Base-by-base conservation (phyloP, 2,888 invertebrate species). In the Ichneumoninae sp. region DNA sequence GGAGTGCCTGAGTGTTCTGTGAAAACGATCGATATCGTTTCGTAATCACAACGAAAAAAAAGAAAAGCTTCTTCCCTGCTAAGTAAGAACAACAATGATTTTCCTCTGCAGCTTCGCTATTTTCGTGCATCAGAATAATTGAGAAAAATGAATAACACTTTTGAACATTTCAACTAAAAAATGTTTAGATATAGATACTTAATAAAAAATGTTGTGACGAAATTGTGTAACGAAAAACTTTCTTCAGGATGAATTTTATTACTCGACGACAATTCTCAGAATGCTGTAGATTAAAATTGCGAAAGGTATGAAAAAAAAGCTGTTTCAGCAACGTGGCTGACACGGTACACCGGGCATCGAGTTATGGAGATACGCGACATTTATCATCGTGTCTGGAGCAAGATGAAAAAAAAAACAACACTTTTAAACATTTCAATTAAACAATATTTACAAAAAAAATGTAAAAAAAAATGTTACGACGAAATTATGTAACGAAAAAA, bases 21-120 rank as follows among this genome's bases (percentile, higher is more conserved):
- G 44, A 47, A 47, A 57, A 57, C 10, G 26, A 57, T 57, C 57
- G 57, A 57, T 72, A 72, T 44, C 36, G 57, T 72, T 60, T 71
- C 40, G 22, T 40, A 16, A 57, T 60, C 40, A 47, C 44, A 47
- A 0, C 44, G 16, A 3, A 40, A 40, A 44, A 16, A 13, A 47
- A 40, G 40, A 10, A 10, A 40, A 40, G 44, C 44, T 47, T 16
- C 44, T 47, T 47, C 16, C 13, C 44, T 13, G 44, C 44, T 16
- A 47, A 44, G 13, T 10, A 44, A 16, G 44, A 16, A 16, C 44
- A 47, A 47, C 16, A 47, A 47, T 16, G 3, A 47, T 47, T 16
- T 47, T 47, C 16, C 44, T 47, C 16, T 3, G 1, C 44, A 47
- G 44, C 44, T 47, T 16, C 44, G 13, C 44, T 3, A 47, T 3